Evolutionary conservation across 2,888 invertebrate genomes (phyloP).

Genomic region (Nomada hirtipes): DNA sequence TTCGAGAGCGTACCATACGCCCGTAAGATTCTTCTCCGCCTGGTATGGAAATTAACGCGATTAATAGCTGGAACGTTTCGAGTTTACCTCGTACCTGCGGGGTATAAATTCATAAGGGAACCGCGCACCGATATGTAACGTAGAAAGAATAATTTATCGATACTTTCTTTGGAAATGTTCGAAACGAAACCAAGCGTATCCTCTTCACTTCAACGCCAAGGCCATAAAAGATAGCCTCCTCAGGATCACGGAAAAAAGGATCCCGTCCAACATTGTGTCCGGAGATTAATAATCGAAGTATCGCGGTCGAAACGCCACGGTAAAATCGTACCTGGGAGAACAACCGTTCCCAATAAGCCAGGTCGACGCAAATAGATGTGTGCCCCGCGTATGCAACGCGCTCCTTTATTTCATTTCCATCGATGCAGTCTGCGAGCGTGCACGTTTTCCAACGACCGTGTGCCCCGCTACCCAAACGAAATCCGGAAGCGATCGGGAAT

Average conservation of each 20-base stretch:
- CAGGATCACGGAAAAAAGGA: neutral
- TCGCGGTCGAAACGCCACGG: neutral
- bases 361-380: conserved; percentile 31
- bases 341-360: conserved; percentile 29
- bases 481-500: conserved; percentile 70
- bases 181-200: neutral
- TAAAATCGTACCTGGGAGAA: conserved; percentile 6
- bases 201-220: neutral
- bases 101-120: conserved; percentile 1
- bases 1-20: neutral
- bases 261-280: neutral
- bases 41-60: conserved; percentile 16
- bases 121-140: neutral
- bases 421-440: conserved; percentile 3
- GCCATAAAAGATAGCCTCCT: conserved; percentile 43
- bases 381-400: conserved; percentile 11
- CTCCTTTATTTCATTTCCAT: neutral
- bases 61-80: conserved; percentile 30
- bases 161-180: neutral
- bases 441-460: conserved; percentile 22
- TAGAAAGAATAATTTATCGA: neutral
- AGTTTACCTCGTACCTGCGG: neutral
- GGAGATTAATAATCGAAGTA: conserved; percentile 13
- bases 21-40: neutral
- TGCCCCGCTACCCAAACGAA: conserved; percentile 39